Evolutionary conservation across 2,888 invertebrate species (phyloP), one percentile per base, ranked within the genome.

Genomic region (Amiota mariae): DNA sequence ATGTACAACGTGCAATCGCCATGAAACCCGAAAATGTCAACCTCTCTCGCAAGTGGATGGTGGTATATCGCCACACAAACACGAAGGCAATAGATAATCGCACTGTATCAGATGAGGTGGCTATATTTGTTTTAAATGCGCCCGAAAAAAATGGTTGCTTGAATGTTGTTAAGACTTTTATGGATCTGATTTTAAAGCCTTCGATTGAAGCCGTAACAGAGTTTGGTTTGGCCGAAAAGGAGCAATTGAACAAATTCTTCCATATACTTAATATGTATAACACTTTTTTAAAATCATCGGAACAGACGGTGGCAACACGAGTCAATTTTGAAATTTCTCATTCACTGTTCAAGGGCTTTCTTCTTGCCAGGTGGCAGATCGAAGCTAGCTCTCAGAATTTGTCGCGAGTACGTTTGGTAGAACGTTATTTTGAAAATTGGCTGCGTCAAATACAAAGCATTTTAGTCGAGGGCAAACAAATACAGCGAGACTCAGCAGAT

Each of bases 401-500:
- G 0, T 90, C 92, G 49, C 91, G 93, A 24, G 91, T 95, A 9
- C 90, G 91, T 76, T 91, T 92, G 83, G 92, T 94, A 1, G 95
- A 95, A 85, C 88, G 91, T 6, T 92, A 90, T 80, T 94, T 95
- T 4, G 91, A 92, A 73, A 90, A 91, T 76, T 95, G 95, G 95
- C 91, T 93, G 76, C 93, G 92, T 81, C 92, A 93, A 84, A 94
- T 95, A 80, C 94, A 95, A 87, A 92, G 92, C 89, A 95, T 94
- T 87, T 88, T 86, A 15, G 85, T 87, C 3, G 88, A 89, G 72
- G 88, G 89, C 85, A 93, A 94, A 82, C 96, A 96, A 88, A 91
- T 97, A 76, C 92, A 96, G 74, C 92, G 94, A 51, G 97, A 97
- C 89, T 93, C 94, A 0, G 94, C 95, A 79, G 93, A 94, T 86